Conservation (phyloP, 2,113 vertebrate species). For the Phrynosoma platyrhinos region DNA sequence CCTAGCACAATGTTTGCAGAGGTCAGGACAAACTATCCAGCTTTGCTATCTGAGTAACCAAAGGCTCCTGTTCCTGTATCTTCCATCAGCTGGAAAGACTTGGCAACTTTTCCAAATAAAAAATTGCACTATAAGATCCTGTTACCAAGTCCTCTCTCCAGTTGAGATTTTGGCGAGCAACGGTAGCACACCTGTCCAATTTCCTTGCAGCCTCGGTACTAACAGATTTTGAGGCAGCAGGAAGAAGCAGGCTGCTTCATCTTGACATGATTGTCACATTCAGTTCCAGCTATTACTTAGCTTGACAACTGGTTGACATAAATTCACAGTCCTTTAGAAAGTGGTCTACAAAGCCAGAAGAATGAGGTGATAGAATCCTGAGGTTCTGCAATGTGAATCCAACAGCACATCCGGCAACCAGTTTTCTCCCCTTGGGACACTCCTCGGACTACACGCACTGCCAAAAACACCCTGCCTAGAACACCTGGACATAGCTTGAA, state of each 20-base stretch:
- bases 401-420: no score
- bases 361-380: not conserved
- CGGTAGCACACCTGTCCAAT: not conserved
- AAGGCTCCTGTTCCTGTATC: not conserved
- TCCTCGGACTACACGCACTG: no score
- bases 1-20: not conserved
- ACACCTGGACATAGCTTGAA: no score
- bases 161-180: not conserved
- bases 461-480: no score
- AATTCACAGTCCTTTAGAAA: not conserved
- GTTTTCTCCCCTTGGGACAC: no score
- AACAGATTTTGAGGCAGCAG: not conserved
- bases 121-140: not conserved
- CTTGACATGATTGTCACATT: not conserved
- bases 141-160: not conserved
- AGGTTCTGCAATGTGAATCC: not conserved
- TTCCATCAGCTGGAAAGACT: not conserved
- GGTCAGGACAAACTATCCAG: not conserved
- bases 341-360: not conserved
- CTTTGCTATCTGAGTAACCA: not conserved
- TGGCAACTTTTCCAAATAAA: slow-evolving; percentile 2
- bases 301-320: not conserved
- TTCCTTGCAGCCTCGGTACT: not conserved
- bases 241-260: not conserved
- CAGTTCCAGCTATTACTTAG: slow-evolving; percentile 4